Evolutionary conservation across 2,113 vertebrate genomes (phyloP), one percentile per base, ranked within the genome.

Genomic region (Sinocyclocheilus anshuiensis): DNA sequence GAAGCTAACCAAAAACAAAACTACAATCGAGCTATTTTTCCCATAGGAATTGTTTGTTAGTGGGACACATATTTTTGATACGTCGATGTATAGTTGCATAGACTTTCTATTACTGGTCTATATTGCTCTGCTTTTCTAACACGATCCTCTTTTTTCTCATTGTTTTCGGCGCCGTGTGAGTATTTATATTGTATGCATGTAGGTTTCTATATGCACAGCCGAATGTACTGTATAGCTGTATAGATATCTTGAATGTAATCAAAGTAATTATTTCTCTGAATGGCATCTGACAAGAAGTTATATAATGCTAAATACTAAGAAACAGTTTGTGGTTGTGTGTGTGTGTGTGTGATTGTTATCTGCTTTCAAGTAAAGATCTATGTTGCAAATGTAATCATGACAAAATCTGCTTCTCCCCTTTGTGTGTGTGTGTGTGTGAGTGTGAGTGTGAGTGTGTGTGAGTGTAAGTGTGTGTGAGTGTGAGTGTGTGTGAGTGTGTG

Each of bases 261-360:
- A 87, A 89, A 84, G 88, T 89, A 89, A 72, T 79, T 72, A 53
- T 79, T 77, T 80, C 80, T 59, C 42, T 85, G 79, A 83, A 86
- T 79, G 74, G 18, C 65, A 26, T 86, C 26, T 63, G 53, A 67
- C 75, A 80, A 45, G 16, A 86, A 61, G 48, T 81, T 55, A 50
- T 83, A 82, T 67, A 86, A 83, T 67, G 59, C 42, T 29, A n/a
- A 89, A 89, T 89, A 89, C 86, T 89, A 87, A 87, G 83, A 89
- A 83, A 71, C 18, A 42, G 77, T 84, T 22, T 61, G 53, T 80
- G 67, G 50, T 59, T 67, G n/a, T 29, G 53, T 74, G 39, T 78
- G 77, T 59, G 22, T 86, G 16, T 63, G 80, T 65, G 53, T 29
- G 78, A 53, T 33, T 79, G 80, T 75, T 78, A 78, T 57, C 81